Conservation (phyloP, 2,113 vertebrate genomes). For the Bettongia penicillata region DNA sequence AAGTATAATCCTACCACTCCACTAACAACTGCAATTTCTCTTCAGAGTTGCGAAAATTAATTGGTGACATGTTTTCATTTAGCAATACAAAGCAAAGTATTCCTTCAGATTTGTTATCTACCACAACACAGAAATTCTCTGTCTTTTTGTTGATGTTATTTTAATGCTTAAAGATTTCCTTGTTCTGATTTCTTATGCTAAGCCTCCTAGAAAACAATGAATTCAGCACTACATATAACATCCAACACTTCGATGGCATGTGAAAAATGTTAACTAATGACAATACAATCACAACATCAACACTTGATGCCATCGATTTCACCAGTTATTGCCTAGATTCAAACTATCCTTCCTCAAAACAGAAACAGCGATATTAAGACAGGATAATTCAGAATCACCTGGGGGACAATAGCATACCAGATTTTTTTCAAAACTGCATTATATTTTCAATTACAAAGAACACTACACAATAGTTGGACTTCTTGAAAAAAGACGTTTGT, state of each 20-base stretch:
- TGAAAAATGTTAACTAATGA: not conserved
- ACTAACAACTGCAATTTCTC: not conserved
- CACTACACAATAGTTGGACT: not conserved
- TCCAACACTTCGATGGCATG: not conserved
- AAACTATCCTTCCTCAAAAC: not conserved
- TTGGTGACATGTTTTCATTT: not conserved
- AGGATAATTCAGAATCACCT: not conserved
- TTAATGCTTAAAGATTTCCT: not conserved
- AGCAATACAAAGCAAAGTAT: not conserved
- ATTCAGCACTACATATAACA: not conserved
- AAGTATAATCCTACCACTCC: not conserved
- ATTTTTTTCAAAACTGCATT: not conserved
- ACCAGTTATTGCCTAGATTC: not conserved
- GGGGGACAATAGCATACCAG: not conserved
- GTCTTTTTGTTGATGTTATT: not conserved
- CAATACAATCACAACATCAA: not conserved
- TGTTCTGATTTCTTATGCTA: not conserved
- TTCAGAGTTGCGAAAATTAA: not conserved
- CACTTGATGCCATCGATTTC: not conserved
- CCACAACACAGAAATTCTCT: not conserved
- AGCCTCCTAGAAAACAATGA: not conserved
- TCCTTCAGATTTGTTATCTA: not conserved
- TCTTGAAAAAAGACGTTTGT: not conserved
- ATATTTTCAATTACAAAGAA: not conserved
- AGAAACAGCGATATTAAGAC: not conserved